These are phyloP conservation scores for Pseudopleuronectes americanus DNA, from an alignment of 2,797 vertebrate genomes.

Conservation along the genomic window DNA sequence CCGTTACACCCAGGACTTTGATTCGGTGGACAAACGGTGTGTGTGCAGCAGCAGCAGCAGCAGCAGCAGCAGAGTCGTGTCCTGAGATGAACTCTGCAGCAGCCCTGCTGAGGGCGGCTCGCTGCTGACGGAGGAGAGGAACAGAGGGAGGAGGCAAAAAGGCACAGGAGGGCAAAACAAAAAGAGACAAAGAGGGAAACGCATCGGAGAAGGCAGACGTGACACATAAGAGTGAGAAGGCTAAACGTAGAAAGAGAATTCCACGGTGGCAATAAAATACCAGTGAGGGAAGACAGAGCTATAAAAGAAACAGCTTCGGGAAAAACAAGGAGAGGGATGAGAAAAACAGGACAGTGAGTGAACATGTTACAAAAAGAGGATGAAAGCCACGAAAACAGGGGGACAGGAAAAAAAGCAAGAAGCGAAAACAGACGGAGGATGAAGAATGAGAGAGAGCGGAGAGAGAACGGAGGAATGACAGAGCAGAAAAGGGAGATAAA, in stretches of 20 bases:
- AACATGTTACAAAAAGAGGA: background rate
- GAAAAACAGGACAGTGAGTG: conserved; percentile 18
- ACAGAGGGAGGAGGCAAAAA: conserved; percentile 17
- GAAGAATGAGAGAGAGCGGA: conserved; percentile 8
- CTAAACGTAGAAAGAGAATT: background rate
- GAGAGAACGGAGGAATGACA: conserved; percentile 16
- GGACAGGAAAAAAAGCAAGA: background rate
- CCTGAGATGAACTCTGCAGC: conserved; percentile 76
- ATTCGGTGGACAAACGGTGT: conserved; percentile 57
- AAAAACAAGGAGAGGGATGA: conserved; percentile 24
- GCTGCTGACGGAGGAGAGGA: conserved; percentile 49
- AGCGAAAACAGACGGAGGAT: background rate
- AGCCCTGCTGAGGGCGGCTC: conserved; percentile 52
- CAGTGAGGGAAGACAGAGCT: background rate
- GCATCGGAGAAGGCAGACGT: conserved; percentile 41
- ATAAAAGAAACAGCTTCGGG: conserved; percentile 14
- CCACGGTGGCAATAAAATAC: conserved; percentile 17
- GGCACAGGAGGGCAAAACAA: background rate
- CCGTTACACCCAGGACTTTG: conserved; percentile 63
- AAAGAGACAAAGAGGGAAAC: conserved; percentile 27
- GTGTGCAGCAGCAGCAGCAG: conserved; percentile 33
- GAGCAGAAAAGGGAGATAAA: conserved; percentile 29
- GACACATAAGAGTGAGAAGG: conserved; percentile 24
- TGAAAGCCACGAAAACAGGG: conserved; percentile 31
- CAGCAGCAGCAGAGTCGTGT: conserved; percentile 56